Evolutionary conservation across 2,113 vertebrate species (phyloP).

Genomic region (Tychaedon coryphoeus): DNA sequence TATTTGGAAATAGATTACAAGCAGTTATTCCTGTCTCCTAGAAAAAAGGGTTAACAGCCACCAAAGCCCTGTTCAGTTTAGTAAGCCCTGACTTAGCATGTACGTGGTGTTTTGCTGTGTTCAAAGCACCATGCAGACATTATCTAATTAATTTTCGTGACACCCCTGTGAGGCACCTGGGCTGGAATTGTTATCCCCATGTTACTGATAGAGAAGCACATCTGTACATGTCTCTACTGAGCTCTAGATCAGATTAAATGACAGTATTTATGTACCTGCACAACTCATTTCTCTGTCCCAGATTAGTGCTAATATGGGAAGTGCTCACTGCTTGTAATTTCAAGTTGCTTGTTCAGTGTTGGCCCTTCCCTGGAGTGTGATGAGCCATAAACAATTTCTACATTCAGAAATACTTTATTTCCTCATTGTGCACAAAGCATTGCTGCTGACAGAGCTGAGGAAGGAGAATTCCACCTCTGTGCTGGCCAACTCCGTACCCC

Average conservation of each 20-base stretch:
- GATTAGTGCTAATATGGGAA: background rate
- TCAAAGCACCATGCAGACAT: constrained; percentile 18
- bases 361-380: background rate
- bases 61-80: background rate
- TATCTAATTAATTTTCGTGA: constrained; percentile 51
- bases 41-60: background rate
- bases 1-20: background rate
- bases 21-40: background rate
- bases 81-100: background rate
- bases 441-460: background rate
- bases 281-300: background rate
- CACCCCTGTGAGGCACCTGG: constrained; percentile 30
- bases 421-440: background rate
- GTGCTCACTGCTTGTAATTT: background rate
- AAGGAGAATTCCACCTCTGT: background rate
- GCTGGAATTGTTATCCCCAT: constrained; percentile 12
- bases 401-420: background rate
- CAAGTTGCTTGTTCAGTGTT: background rate
- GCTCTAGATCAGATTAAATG: constrained; percentile 16
- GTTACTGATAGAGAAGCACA: constrained; percentile 18
- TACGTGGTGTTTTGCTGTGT: background rate
- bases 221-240: constrained; percentile 43
- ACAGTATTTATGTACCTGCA: constrained; percentile 21
- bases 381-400: background rate
- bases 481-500: background rate